Evolutionary conservation across 2,888 invertebrate genomes (phyloP), one percentile per base, ranked within the genome.

Genomic region (Rhimphoctona megacephalus): DNA sequence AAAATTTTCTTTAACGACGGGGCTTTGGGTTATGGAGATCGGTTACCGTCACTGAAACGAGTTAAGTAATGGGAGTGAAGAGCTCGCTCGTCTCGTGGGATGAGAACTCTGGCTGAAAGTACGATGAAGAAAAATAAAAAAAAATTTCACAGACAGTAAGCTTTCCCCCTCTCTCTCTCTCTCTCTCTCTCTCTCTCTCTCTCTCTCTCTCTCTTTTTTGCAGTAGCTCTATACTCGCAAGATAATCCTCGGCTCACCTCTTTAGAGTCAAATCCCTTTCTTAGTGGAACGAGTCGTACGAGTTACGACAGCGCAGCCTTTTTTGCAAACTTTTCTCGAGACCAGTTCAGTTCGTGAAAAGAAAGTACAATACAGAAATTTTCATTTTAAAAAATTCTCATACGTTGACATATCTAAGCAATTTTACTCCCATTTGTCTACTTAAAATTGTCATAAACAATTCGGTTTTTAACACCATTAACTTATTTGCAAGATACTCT

Each of bases 41-140:
- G 90, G 89, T 90, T 90, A 88, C 89, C 89, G 89, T 88, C 87
- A 85, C 86, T 89, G 89, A 89, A 91, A 91, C 90, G 91, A 92
- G 90, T 91, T 84, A 69, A 81, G 74, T 92, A 92, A 92, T 91
- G 91, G 91, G 90, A 90, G 89, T 84, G 87, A 89, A 76, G 85
- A 86, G 73, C 70, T 83, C 64, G 52, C 57, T 78, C 82, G 69
- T 78, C 77, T 78, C 72, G 39, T 39, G 78, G 79, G 79, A 79
- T 46, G 78, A 74, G 73, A 85, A 49, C 36, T 64, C 73, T 57
- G 49, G 64, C 22, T 76, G 39, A 52, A 67, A 69, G 84, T 57
- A 78, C 66, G 49, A 33, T 54, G 70, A 46, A 78, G 81, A 66
- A 49, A 70, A 81, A 67, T 36, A 43, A 79, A 76, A 74, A 79